Conservation (phyloP, 2,113 vertebrate genomes). For the Herpailurus yagouaroundi region DNA sequence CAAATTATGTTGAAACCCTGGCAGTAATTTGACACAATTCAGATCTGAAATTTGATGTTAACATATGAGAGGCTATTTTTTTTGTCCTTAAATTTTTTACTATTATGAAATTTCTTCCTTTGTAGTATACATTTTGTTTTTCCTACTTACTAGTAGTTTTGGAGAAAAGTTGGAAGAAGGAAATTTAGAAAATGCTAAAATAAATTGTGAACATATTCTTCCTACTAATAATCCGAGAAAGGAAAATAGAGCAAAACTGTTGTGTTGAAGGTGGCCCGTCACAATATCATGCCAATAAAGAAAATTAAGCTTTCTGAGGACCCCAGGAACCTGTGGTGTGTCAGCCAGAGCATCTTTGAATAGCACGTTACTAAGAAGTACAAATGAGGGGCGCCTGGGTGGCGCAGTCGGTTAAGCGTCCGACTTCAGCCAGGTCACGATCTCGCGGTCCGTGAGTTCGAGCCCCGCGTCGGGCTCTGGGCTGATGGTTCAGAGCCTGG, state of each 20-base stretch:
- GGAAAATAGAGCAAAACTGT: background rate
- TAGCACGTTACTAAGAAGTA: background rate
- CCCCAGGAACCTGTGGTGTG: background rate
- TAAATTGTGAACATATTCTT: background rate
- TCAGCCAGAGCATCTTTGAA: background rate
- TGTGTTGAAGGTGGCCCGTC: background rate
- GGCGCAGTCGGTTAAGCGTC: too few relatives aligned
- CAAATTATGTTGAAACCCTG: background rate
- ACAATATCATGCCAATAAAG: background rate
- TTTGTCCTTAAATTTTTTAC: background rate
- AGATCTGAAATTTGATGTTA: constrained; percentile 36
- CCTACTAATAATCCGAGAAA: background rate
- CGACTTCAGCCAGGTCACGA: too few relatives aligned
- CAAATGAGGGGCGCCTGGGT: too few relatives aligned
- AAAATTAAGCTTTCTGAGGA: background rate
- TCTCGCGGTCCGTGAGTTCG: too few relatives aligned
- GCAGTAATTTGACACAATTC: constrained; percentile 40
- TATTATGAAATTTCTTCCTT: background rate
- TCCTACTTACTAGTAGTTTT: background rate
- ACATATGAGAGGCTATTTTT: background rate
- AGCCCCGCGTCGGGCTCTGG: too few relatives aligned
- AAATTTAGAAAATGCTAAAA: constrained; percentile 38
- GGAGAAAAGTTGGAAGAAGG: constrained; percentile 16
- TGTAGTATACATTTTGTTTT: constrained; percentile 34
- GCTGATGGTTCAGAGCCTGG: too few relatives aligned